phyloP scores from a whole-genome alignment of 2,888 invertebrate species.

The Catocala nupta region DNA sequence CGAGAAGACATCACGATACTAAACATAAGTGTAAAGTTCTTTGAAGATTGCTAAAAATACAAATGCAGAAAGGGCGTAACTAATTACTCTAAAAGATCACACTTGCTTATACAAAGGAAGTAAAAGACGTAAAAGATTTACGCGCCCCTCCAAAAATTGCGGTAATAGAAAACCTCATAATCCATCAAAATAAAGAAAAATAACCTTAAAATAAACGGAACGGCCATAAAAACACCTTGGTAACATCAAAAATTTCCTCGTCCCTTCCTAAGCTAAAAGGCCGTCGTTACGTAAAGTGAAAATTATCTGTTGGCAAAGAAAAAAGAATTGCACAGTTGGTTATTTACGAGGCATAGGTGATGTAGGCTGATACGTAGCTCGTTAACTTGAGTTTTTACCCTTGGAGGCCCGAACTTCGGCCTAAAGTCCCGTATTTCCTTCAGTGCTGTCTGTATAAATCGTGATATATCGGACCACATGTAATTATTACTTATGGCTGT shows the following conservation, averaged over 20 bases:
- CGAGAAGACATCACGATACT: too few species aligned
- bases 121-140: not conserved
- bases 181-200: constrained; percentile 20
- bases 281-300: constrained; percentile 38
- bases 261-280: constrained; percentile 24
- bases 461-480: constrained; percentile 46
- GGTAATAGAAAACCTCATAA: constrained; percentile 16
- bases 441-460: constrained; percentile 52
- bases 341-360: constrained; percentile 37
- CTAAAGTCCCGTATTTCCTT: constrained; percentile 54
- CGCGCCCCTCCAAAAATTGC: not conserved
- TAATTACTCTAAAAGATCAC: too few species aligned
- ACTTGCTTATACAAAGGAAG: not conserved
- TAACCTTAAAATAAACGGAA: constrained; percentile 9
- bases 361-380: constrained; percentile 40
- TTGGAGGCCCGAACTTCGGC: constrained; percentile 41
- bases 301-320: constrained; percentile 37
- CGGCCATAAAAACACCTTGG: constrained; percentile 17
- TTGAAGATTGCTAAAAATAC: too few species aligned
- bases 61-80: too few species aligned
- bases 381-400: constrained; percentile 51
- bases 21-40: too few species aligned
- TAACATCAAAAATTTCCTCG: constrained; percentile 15
- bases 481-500: constrained; percentile 52
- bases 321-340: constrained; percentile 28